Percentiles rank a stretch among this genome's conserved stretches.
These are phyloP conservation scores for Alentia gelatinosa DNA, from an alignment of 2,888 invertebrate genomes.

Conservation along the genomic window DNA sequence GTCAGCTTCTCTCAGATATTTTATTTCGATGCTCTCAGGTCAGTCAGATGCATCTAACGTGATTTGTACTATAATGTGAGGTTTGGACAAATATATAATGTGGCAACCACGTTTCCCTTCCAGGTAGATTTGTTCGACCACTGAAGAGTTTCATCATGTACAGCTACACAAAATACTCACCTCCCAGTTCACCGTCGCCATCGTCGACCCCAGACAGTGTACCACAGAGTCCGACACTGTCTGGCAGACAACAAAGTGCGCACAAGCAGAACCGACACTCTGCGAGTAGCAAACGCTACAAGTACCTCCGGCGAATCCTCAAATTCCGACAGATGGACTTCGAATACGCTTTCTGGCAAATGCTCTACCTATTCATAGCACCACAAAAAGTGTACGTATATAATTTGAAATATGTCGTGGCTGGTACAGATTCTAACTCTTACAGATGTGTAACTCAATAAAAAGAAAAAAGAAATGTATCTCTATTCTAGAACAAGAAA, in stretches of 20 bases:
- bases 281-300: constrained; percentile 88
- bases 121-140: no score
- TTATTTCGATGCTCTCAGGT: no score
- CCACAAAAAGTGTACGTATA: constrained; percentile 91
- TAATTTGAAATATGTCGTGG: neutral
- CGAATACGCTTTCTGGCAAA: constrained; percentile 99
- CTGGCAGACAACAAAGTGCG: neutral
- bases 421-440: neutral
- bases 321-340: constrained; percentile 99
- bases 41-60: no score
- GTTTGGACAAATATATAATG: no score
- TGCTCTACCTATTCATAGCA: constrained; percentile 94
- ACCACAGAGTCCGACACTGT: neutral
- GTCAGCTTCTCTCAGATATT: no score
- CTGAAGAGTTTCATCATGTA: constrained; percentile 56
- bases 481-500: neutral
- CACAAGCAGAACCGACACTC: constrained; percentile 80
- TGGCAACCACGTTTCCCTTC: no score
- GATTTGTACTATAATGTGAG: no score
- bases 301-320: constrained; percentile 82
- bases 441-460: no score
- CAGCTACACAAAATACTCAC: constrained; percentile 65
- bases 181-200: constrained; percentile 68
- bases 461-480: no score
- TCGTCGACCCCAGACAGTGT: constrained; percentile 62